A percentile compares a stretch with the other conserved stretches of the same genome.
phyloP scores from a whole-genome alignment of 2,888 invertebrate species.

The Amblyteles armatorius region DNA sequence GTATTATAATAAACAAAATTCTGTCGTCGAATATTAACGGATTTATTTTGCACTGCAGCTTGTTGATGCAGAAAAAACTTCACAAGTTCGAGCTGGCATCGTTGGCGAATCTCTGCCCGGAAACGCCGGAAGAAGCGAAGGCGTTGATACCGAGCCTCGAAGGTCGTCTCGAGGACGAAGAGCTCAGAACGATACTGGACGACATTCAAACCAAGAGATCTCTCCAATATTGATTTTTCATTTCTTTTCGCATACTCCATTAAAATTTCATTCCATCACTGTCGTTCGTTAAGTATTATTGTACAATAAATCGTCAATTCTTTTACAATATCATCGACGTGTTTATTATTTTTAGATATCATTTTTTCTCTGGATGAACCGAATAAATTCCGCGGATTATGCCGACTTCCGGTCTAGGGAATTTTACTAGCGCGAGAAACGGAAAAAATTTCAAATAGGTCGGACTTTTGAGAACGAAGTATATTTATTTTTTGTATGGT shows the following conservation, averaged over 20 bases:
- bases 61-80: slow-evolving; percentile 96
- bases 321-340: slow-evolving; percentile 1
- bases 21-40: background rate
- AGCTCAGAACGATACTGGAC: slow-evolving; percentile 97
- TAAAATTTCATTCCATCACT: slow-evolving; percentile 37
- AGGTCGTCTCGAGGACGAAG: slow-evolving; percentile 99
- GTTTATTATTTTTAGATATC: slow-evolving; percentile 16
- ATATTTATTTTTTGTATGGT: background rate
- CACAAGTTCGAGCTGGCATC: slow-evolving; percentile 99
- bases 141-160: slow-evolving; percentile 98
- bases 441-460: background rate
- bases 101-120: slow-evolving; percentile 99
- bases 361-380: slow-evolving; percentile 23
- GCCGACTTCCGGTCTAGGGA: background rate
- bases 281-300: background rate
- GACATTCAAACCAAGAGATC: slow-evolving; percentile 99
- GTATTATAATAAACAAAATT: background rate
- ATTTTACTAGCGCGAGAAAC: background rate
- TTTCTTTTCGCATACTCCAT: background rate
- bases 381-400: background rate
- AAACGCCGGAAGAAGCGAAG: slow-evolving; percentile 99
- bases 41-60: slow-evolving; percentile 86
- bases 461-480: background rate
- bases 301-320: slow-evolving; percentile 23
- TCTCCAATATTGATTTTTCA: slow-evolving; percentile 92